These are phyloP conservation scores for Slavum lentiscoides DNA, from an alignment of 2,888 invertebrate species.

Conservation along the genomic window DNA sequence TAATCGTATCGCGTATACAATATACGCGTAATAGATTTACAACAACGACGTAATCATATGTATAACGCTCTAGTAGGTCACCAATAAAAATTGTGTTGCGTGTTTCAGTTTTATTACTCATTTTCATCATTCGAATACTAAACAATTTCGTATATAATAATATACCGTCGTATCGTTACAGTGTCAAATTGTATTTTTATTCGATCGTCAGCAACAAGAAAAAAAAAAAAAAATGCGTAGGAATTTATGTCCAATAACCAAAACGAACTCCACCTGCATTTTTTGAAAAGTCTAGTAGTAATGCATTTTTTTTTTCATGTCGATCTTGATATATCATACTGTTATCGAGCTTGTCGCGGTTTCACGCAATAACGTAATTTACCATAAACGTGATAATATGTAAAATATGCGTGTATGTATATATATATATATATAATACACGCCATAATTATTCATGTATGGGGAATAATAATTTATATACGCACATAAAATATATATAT, in stretches of 20 bases:
- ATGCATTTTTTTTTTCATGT: not conserved
- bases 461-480: not conserved
- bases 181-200: constrained; percentile 7
- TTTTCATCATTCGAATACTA: not conserved
- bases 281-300: constrained; percentile 21
- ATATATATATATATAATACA: no score
- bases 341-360: constrained; percentile 17
- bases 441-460: not conserved
- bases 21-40: not conserved
- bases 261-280: constrained; percentile 53
- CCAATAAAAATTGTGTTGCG: constrained; percentile 39
- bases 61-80: not conserved
- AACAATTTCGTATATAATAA: not conserved
- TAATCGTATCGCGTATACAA: not conserved
- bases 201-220: not conserved
- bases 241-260: constrained; percentile 7
- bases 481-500: not conserved
- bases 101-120: constrained; percentile 29
- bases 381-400: constrained; percentile 1
- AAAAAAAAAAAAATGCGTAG: not conserved
- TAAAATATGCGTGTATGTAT: constrained; percentile 16
- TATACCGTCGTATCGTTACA: not conserved
- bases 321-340: not conserved
- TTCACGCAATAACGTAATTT: constrained; percentile 16
- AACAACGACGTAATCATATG: no score